Evolutionary conservation across 2,113 vertebrate species (phyloP), one percentile per base, ranked within the genome.

Genomic region (Motacilla tschutschensis): DNA sequence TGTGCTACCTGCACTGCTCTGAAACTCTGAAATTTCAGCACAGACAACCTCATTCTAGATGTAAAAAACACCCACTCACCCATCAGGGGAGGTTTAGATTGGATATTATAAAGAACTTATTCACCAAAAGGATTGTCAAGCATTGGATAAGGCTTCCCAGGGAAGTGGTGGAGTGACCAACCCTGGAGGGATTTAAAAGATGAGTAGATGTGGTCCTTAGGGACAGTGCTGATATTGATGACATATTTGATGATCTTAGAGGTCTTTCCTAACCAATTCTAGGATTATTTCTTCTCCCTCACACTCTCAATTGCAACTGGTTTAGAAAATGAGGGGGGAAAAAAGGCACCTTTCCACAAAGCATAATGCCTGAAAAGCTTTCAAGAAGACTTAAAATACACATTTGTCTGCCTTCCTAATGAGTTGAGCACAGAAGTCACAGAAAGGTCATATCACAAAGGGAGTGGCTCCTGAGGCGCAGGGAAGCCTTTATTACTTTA

Each of bases 401-500:
- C 65, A 55, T 86, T 91, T 85, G 59, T 77, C 75, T 93, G 84
- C 89, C 75, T 84, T 92, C 84, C 76, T 85, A 88, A 88, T 62
- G 74, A 79, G 33, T 78, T 82, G 75, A 90, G 74, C 89, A 89
- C 74, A 77, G 91, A 84, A 93, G 88, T 94, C 90, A 85, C 75
- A 62, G 83, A 95, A 91, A 91, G 93, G 90, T 94, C 94, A 93
- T 14, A 75, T 62, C 74, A 66, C 91, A 94, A 89, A 91, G 85
- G 89, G 73, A 95, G 91, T 86, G 87, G 88, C 54, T 92, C 93
- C 94, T 57, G 85, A 94, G 94, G 93, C 81, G 0, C 85, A 63
- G 67, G 54, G 72, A 91, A 94, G 83, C 86, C 74, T 93, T 95
- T 94, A 94, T 95, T 95, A 75, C 92, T 94, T 94, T 87, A 94